A percentile compares a stretch with the other conserved stretches of the same genome.
These are phyloP conservation scores for Condylostylus longicornis DNA, from an alignment of 1,140 invertebrate genomes.

Conservation along the genomic window DNA sequence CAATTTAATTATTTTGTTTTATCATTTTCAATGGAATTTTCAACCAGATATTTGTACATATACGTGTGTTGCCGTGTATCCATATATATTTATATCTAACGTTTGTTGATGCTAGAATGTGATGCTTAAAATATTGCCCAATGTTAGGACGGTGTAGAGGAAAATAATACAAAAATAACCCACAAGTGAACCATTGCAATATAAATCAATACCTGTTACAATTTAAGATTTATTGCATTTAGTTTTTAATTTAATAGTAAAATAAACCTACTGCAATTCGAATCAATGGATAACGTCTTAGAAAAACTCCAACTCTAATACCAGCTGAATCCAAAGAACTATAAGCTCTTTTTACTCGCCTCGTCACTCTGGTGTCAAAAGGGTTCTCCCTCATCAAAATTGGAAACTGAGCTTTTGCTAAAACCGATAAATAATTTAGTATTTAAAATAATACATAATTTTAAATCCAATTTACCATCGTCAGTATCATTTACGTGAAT, in stretches of 20 bases:
- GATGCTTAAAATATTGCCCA: no score
- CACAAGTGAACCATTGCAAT: slow-evolving; percentile 25
- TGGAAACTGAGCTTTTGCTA: slow-evolving; percentile 48
- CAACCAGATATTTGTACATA: no score
- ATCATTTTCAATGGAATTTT: no score
- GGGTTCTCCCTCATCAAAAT: slow-evolving; percentile 58
- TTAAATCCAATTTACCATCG: slow-evolving; percentile 32
- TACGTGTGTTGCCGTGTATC: no score
- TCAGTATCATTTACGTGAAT: slow-evolving; percentile 49
- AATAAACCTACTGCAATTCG: slow-evolving; percentile 62
- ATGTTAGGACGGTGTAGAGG: slow-evolving; percentile 26
- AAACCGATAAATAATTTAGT: background rate
- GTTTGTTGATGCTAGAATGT: no score
- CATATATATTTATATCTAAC: no score
- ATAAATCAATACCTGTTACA: slow-evolving; percentile 63
- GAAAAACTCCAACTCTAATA: slow-evolving; percentile 60
- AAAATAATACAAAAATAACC: slow-evolving; percentile 29
- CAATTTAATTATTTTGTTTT: no score
- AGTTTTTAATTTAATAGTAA: no score
- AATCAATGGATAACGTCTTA: slow-evolving; percentile 64
- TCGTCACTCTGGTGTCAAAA: slow-evolving; percentile 59
- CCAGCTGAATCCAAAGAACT: slow-evolving; percentile 57
- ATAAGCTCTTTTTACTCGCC: slow-evolving; percentile 65
- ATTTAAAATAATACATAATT: background rate
- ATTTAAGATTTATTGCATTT: no score